Base-by-base conservation (phyloP, 1,140 invertebrate genomes). In the Drosophila takahashii region DNA sequence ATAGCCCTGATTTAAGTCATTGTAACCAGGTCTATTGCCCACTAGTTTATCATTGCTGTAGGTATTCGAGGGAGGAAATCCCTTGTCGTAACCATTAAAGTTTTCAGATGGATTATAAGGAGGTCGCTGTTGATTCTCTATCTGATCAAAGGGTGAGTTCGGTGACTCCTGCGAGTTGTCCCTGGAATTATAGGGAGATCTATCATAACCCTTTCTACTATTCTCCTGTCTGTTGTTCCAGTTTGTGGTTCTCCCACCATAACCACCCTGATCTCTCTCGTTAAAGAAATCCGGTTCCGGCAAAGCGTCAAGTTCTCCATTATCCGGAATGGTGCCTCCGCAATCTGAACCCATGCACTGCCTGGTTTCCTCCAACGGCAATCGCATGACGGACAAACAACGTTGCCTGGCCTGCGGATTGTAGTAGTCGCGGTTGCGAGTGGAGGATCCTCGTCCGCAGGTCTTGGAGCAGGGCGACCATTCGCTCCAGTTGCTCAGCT, bases 401-500 rank as follows among this genome's bases (percentile, higher is more conserved):
- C 60, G 70, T 6, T 67, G 29, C n/a, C 71, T 79, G 2, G 83
- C 72, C 26, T 81, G 87, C 0, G 69, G 41, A 76, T 91, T 91
- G 11, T 29, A 34, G 42, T 65, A 91, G 39, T 91, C 79, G 2
- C 91, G 75, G 0, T 37, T 81, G 0, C 91, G 77, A 0, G 60
- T 85, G 4, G 71, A 64, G 10, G 48, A 47, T n/a, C 91, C 91
- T 13, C 59, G 44, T n/a, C 91, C 91, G 65, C 97, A 98, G 8
- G 94, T 94, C 1, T 93, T 94, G 37, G 94, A 96, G 79, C 97
- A 98, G 0, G 94, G 87, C n/a, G 94, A 93, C 96, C 96, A 98
- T 7, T 93, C 92, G 6, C 94, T 94, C 96, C 96, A 97, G 45
- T 93, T 92, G 1, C 94, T 94, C 1, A 97, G 93, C 76, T 94